Percentiles rank a stretch among this genome's conserved stretches.
phyloP scores from a whole-genome alignment of 2,113 vertebrate genomes.

The Antigone vipio region DNA sequence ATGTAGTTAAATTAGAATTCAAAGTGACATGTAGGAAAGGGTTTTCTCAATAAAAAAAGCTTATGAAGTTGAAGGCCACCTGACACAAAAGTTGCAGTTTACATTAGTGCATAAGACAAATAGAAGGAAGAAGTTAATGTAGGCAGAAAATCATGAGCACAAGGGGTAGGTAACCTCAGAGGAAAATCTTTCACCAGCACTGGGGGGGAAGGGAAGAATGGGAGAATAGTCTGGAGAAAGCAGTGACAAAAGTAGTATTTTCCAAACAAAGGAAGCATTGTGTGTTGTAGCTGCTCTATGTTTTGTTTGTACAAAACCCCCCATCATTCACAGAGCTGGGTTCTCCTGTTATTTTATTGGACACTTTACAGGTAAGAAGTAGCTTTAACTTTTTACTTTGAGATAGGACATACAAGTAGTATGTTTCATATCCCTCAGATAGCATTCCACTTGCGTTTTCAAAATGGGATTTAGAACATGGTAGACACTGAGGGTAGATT shows the following conservation, averaged over 20 bases:
- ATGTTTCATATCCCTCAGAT: accelerated
- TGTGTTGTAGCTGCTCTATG: background rate
- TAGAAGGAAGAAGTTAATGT: background rate
- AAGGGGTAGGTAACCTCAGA: background rate
- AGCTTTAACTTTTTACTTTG: background rate
- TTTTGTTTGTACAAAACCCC: background rate
- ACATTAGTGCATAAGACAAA: background rate
- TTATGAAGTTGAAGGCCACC: background rate
- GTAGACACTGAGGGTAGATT: background rate
- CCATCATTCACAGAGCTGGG: background rate
- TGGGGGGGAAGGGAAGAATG: background rate
- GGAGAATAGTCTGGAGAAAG: background rate
- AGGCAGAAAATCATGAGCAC: background rate
- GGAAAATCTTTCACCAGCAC: background rate
- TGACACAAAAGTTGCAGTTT: background rate
- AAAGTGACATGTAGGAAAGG: background rate
- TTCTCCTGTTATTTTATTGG: background rate
- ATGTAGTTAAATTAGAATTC: background rate
- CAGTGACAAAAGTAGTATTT: background rate
- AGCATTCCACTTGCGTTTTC: background rate
- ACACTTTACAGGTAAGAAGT: background rate
- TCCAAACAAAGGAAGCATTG: background rate
- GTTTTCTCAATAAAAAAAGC: background rate
- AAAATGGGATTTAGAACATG: background rate
- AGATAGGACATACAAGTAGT: accelerated